Base-by-base conservation (phyloP, 2,888 invertebrate species). In the Lymantria monacha region DNA sequence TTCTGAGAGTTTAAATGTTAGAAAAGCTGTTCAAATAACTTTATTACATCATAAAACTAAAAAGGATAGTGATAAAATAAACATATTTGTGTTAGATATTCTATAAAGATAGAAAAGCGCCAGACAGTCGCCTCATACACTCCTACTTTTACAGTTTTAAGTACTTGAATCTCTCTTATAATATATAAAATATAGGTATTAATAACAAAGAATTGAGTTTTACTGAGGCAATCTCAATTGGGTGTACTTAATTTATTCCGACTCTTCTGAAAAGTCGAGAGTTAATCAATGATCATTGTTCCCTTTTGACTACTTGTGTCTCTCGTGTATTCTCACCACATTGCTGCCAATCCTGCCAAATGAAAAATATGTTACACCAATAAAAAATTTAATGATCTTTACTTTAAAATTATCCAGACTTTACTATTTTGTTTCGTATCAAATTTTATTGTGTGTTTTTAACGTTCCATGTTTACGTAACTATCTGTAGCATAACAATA, bases 281-380 rank as follows among this genome's bases (percentile, higher is more conserved):
- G 66, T 64, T 61, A 49, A 58, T 69, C 62, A 66, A 66, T 57
- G 52, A 48, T 41, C 49, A 43, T 49, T 42, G n/a, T 45, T 12
- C 10, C 47, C 53, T 48, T 64, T 66, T 48, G 46, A 44, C 44
- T 46, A 46, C 42, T 49, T 30, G 5, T 0, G 37, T 0, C 36
- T 10, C 38, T 38, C 11, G 33, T 22, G 22, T 22, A 30, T 33
- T 33, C 22, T 33, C 36, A 33, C 22, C 37, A 41, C 11, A 41
- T 41, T 9, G 11, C 12, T 7, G 38, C 13, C n/a, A 10, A 30
- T 15, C 0, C 9, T 13, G 8, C 10, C 22, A 42, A 36, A 37
- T 30, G 15, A 33, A n/a, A 15, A 33, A 47, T n/a, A 41, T 42
- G 63, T 52, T 57, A 49, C 50, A 41, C 33, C 48, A 48, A 59